Percentiles rank a stretch among this genome's conserved stretches.
These are phyloP conservation scores for Alethe castanea DNA, from an alignment of 2,113 vertebrate genomes.

Conservation along the genomic window DNA sequence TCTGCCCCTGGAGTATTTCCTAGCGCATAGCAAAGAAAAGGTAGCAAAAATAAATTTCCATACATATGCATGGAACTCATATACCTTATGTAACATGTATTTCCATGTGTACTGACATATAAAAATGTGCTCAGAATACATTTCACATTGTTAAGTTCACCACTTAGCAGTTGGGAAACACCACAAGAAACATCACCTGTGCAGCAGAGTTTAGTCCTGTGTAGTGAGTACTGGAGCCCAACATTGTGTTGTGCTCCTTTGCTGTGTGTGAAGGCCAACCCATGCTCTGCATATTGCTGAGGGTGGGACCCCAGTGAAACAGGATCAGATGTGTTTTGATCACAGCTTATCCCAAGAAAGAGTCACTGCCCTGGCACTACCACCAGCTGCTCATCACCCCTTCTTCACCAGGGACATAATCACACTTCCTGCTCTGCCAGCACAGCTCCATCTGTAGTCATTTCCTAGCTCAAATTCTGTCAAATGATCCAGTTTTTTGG, in stretches of 20 bases:
- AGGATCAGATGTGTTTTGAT: neutral
- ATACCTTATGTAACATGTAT: neutral
- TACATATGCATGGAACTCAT: neutral
- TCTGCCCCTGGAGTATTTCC: neutral
- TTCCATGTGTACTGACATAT: neutral
- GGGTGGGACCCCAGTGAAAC: neutral
- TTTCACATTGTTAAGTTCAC: neutral
- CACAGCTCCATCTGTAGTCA: slow-evolving; percentile 4
- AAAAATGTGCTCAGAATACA: neutral
- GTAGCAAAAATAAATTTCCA: neutral
- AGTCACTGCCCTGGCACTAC: neutral
- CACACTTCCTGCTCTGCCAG: slow-evolving; percentile 32
- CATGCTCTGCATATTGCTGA: rapidly evolving
- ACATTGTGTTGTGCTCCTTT: rapidly evolving
- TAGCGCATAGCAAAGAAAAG: neutral
- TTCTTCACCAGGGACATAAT: neutral
- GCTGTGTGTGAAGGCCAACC: neutral
- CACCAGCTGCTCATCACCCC: neutral
- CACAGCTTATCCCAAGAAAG: neutral
- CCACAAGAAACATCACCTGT: neutral
- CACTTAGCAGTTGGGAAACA: neutral
- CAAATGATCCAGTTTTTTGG: neutral
- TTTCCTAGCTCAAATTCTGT: neutral
- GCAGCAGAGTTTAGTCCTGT: neutral
- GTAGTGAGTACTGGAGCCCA: neutral